These are phyloP conservation scores for Bothrops alternatus DNA, from an alignment of 2,797 vertebrate species.

Conservation along the genomic window DNA sequence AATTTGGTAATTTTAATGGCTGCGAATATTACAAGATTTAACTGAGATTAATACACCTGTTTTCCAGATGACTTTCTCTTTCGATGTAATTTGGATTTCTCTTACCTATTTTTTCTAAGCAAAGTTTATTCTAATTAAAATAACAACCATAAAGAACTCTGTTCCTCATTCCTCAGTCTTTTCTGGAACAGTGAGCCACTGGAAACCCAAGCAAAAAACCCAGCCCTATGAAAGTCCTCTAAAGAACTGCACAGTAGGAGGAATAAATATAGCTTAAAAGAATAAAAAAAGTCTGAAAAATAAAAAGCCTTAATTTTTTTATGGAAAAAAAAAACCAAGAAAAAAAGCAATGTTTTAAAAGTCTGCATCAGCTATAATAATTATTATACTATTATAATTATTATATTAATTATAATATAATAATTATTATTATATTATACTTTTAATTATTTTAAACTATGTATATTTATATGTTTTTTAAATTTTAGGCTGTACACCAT, in stretches of 20 bases:
- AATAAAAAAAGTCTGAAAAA: neutral
- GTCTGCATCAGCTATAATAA: neutral
- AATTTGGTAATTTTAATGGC: fast-evolving
- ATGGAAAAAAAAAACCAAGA: neutral
- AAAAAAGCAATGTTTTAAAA: neutral
- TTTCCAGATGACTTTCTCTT: neutral
- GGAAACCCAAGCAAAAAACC: neutral
- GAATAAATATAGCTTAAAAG: neutral
- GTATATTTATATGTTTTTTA: too few species aligned
- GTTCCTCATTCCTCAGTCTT: neutral
- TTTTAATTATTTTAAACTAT: too few species aligned
- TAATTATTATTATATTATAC: too few species aligned
- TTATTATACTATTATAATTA: too few species aligned
- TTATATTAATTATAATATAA: too few species aligned
- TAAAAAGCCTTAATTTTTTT: neutral
- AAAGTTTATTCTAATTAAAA: neutral
- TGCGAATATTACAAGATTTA: neutral
- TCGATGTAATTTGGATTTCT: neutral
- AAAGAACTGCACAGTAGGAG: neutral
- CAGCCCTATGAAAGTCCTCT: neutral
- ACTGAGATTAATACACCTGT: neutral
- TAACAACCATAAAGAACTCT: neutral
- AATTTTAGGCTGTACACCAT: too few species aligned
- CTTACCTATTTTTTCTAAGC: neutral
- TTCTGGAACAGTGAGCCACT: neutral